Conservation (phyloP, 2,113 vertebrate species). For the Chiloscyllium plagiosum region DNA sequence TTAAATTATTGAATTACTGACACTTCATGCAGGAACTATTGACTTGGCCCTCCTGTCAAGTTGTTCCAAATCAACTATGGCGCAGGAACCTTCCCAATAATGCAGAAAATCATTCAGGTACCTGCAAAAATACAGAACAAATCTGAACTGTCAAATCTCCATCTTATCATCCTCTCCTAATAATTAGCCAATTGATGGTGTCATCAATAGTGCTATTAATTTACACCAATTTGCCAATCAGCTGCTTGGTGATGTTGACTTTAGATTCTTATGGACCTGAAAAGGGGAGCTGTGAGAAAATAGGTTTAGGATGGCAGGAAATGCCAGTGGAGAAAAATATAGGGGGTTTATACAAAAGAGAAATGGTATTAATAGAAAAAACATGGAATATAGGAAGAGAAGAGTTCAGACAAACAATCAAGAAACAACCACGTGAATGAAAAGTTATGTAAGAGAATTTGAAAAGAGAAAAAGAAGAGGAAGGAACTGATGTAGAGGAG, state of each 20-base stretch:
- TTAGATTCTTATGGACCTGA: not conserved
- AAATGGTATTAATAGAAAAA: not conserved
- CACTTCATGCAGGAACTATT: not conserved
- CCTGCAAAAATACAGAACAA: not conserved
- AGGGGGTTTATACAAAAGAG: not conserved
- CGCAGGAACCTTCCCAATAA: not conserved
- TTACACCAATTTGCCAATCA: not conserved
- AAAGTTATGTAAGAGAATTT: not conserved
- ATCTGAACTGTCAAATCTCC: not conserved
- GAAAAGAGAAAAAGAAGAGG: not conserved
- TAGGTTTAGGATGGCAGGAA: not conserved
- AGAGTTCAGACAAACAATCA: not conserved
- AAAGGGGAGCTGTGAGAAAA: not conserved
- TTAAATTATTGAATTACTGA: not conserved
- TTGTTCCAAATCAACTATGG: not conserved
- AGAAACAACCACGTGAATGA: not conserved
- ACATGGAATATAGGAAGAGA: not conserved
- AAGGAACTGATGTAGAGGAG: not conserved
- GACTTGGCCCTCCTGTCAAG: not conserved
- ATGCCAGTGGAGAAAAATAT: not conserved
- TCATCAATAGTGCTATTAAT: not conserved
- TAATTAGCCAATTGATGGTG: not conserved
- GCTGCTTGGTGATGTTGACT: not conserved
- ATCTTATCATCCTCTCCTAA: not conserved
- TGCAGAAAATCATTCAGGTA: not conserved